phyloP scores from a whole-genome alignment of 1,140 invertebrate species.

The Cydia amplana region DNA sequence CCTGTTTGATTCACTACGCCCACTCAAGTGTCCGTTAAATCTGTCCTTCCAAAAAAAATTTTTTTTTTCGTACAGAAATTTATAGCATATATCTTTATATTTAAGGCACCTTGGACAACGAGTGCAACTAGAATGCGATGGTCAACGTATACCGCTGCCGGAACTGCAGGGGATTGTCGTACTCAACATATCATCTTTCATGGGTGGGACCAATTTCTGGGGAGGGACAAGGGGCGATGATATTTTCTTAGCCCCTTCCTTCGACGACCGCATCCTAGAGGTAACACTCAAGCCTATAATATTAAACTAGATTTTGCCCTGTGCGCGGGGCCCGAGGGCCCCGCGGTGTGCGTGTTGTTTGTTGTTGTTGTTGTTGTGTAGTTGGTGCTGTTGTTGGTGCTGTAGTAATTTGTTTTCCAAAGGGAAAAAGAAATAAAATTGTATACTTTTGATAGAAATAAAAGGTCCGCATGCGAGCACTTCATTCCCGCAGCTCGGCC shows the following conservation, averaged over 20 bases:
- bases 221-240: slow-evolving; percentile 94
- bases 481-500: too few species aligned
- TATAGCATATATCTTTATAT: slow-evolving; percentile 7
- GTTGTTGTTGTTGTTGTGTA: too few species aligned
- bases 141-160: slow-evolving; percentile 93
- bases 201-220: slow-evolving; percentile 99
- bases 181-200: slow-evolving; percentile 98
- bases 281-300: slow-evolving; percentile 74
- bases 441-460: too few species aligned
- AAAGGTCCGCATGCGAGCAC: too few species aligned
- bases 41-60: background rate
- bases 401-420: too few species aligned
- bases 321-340: too few species aligned
- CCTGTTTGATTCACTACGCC: too few species aligned
- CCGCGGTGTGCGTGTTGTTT: too few species aligned
- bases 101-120: slow-evolving; percentile 93
- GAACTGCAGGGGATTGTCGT: slow-evolving; percentile 98
- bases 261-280: slow-evolving; percentile 96
- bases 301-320: too few species aligned
- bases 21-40: background rate
- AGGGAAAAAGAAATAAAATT: too few species aligned
- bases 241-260: slow-evolving; percentile 91
- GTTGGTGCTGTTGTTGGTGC: too few species aligned
- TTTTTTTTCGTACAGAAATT: too few species aligned
- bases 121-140: slow-evolving; percentile 95